These are phyloP conservation scores for Trachelus stipa DNA, from an alignment of 2,888 invertebrate species.

Conservation along the genomic window DNA sequence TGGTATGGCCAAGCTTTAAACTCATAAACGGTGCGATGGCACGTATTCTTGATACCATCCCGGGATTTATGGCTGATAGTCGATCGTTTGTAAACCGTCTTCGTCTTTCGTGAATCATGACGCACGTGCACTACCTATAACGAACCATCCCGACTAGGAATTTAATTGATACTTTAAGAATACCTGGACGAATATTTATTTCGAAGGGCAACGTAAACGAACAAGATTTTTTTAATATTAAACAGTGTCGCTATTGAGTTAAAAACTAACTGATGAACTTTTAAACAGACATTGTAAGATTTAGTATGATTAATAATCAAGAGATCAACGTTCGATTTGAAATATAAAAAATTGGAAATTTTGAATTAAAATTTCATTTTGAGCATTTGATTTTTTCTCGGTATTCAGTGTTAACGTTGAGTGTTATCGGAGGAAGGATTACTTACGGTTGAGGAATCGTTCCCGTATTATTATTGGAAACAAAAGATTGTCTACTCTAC, in stretches of 20 bases:
- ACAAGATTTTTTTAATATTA: background rate
- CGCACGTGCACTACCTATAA: background rate
- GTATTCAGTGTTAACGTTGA: background rate
- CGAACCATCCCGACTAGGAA: background rate
- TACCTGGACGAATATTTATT: background rate
- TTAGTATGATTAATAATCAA: background rate
- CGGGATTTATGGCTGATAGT: slow-evolving; percentile 21
- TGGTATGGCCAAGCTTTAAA: slow-evolving; percentile 1
- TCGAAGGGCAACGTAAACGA: background rate
- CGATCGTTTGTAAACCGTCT: slow-evolving; percentile 20
- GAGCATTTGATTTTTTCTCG: background rate
- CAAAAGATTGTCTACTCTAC: background rate
- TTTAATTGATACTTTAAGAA: background rate
- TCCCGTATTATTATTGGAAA: background rate
- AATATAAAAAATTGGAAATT: background rate
- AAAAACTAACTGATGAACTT: background rate
- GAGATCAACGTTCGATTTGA: background rate
- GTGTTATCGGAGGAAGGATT: background rate
- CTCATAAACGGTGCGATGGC: background rate
- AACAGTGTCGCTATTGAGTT: background rate
- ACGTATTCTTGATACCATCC: slow-evolving; percentile 12
- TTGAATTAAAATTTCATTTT: background rate
- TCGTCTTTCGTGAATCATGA: slow-evolving; percentile 2
- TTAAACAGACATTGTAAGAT: background rate
- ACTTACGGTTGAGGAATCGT: background rate